A percentile compares a stretch with the other conserved stretches of the same genome.
Evolutionary conservation across 2,113 vertebrate species (phyloP).

Genomic region (Naja naja): DNA sequence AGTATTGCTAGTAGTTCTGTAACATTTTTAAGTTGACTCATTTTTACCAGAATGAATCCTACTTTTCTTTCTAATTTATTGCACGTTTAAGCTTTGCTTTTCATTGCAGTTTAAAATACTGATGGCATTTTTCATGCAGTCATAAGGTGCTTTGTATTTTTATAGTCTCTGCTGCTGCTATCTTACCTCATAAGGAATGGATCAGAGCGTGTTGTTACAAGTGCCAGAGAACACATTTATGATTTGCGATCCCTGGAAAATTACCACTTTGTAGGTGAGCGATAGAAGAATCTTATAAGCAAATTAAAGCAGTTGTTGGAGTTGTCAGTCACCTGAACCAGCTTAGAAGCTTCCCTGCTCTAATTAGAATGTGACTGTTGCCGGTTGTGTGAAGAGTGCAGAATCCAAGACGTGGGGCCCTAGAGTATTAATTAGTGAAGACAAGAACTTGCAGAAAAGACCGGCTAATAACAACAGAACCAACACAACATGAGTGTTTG

Average conservation of each 20-base stretch:
- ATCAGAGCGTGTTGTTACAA: constrained; percentile 98
- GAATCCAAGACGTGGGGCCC: constrained; percentile 82
- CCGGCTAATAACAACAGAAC: constrained; percentile 88
- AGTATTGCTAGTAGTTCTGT: background rate
- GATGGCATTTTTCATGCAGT: constrained; percentile 69
- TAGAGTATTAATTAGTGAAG: constrained; percentile 90
- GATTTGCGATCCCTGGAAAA: constrained; percentile 98
- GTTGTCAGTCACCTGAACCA: constrained; percentile 81
- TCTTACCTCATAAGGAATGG: constrained; percentile 97
- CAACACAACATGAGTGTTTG: constrained; percentile 83
- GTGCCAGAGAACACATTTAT: constrained; percentile 97
- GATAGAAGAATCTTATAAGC: constrained; percentile 80
- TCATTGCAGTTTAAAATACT: constrained; percentile 25
- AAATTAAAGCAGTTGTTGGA: constrained; percentile 84
- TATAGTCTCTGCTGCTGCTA: constrained; percentile 91
- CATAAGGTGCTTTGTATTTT: constrained; percentile 75
- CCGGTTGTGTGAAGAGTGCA: constrained; percentile 83
- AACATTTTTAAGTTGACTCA: background rate
- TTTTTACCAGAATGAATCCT: constrained; percentile 20
- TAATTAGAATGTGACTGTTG: constrained; percentile 87
- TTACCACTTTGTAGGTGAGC: constrained; percentile 98
- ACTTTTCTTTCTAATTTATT: constrained; percentile 51
- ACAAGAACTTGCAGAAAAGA: constrained; percentile 85
- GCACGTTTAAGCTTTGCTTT: constrained; percentile 33
- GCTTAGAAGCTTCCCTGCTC: constrained; percentile 79